phyloP scores from a whole-genome alignment of 2,797 vertebrate species.

The Phyllotis vaccarum region DNA sequence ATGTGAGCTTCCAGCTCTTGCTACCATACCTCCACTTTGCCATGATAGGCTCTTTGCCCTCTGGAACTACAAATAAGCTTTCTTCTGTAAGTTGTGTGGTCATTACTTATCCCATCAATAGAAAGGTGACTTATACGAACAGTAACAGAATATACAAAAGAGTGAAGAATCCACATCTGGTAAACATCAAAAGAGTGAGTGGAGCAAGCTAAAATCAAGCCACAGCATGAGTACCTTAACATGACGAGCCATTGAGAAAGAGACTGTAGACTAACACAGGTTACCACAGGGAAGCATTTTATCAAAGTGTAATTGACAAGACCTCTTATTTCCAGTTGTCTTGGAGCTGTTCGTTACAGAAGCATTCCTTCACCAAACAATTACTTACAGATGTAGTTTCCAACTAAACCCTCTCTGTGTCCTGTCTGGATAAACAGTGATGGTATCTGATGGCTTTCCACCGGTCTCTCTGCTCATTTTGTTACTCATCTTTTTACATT shows the following conservation, averaged over 20 bases:
- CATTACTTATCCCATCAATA: neutral
- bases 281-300: neutral
- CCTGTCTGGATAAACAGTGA: neutral
- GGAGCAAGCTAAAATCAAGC: neutral
- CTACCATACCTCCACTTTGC: neutral
- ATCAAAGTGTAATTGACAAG: neutral
- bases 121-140: neutral
- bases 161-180: neutral
- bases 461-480: neutral
- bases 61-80: neutral
- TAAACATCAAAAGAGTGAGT: neutral
- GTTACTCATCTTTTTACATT: neutral
- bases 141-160: neutral
- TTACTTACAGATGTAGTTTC: neutral
- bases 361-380: conserved; percentile 21
- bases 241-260: neutral
- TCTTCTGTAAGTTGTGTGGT: neutral
- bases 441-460: neutral
- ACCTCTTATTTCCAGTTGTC: neutral
- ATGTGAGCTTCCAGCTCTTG: neutral
- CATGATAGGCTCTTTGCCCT: neutral
- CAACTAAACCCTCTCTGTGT: neutral
- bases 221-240: neutral
- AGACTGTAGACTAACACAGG: neutral
- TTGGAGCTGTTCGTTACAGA: conserved; percentile 11